phyloP scores from a whole-genome alignment of 1,140 invertebrate species.

The Nasonia giraulti region DNA sequence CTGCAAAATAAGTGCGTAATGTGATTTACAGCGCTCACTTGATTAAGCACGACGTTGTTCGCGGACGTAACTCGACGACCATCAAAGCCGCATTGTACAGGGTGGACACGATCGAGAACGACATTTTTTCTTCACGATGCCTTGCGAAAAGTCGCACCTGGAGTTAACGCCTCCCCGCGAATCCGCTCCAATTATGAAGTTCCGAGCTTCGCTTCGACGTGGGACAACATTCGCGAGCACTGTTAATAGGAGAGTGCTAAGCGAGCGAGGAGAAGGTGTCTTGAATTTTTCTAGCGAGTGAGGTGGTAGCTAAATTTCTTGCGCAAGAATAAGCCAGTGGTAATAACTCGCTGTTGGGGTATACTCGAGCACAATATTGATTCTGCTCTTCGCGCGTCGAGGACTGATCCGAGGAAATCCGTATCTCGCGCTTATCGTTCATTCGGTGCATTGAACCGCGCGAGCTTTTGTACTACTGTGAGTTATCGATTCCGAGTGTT shows the following conservation, averaged over 20 bases:
- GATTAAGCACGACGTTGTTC: background rate
- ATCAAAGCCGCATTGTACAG: background rate
- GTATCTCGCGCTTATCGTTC: slow-evolving; percentile 2
- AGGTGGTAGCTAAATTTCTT: background rate
- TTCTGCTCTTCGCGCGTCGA: background rate
- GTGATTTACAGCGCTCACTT: background rate
- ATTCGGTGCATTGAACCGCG: background rate
- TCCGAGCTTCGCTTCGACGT: slow-evolving; percentile 9
- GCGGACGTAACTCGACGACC: background rate
- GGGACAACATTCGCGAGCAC: background rate
- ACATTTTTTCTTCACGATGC: background rate
- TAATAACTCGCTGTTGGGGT: background rate
- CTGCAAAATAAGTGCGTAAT: background rate
- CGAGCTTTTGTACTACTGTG: background rate
- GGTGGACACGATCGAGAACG: background rate
- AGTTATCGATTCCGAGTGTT: background rate
- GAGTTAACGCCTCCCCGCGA: slow-evolving; percentile 56
- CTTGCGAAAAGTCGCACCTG: slow-evolving; percentile 31
- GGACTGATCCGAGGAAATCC: background rate
- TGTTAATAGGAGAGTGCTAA: background rate
- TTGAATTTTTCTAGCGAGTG: background rate
- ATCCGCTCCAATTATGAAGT: slow-evolving; percentile 61
- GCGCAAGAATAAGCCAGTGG: background rate
- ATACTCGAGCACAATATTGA: slow-evolving; percentile 16
- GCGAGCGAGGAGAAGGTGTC: background rate